Evolutionary conservation across 2,888 invertebrate genomes (phyloP).

Genomic region (Chrysodeixis includens): DNA sequence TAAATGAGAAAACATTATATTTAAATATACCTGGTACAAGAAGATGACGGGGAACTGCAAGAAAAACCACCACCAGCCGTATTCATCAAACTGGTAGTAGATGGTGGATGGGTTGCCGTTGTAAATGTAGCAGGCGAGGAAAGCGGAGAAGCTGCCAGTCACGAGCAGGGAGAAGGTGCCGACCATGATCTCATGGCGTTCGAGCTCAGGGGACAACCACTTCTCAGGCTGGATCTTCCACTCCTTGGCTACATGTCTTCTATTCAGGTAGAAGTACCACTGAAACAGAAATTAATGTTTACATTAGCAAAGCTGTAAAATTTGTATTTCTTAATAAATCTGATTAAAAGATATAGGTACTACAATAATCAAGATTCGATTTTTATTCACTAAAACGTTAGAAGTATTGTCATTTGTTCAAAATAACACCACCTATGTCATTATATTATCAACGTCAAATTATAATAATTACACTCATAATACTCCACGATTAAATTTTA

Average conservation of each 20-base stretch:
- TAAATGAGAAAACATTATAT: not conserved
- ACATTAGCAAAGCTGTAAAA: too few relatives aligned
- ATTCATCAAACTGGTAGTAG: slow-evolving; percentile 90
- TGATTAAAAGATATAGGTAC: too few relatives aligned
- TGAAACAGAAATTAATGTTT: slow-evolving; percentile 70
- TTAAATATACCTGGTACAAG: slow-evolving; percentile 88
- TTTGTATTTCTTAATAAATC: too few relatives aligned
- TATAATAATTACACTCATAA: slow-evolving; percentile 31
- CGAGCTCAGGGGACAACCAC: slow-evolving; percentile 91
- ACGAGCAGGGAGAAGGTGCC: slow-evolving; percentile 90
- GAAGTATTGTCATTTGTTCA: not conserved
- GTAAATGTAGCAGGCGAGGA: slow-evolving; percentile 91
- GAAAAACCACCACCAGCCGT: slow-evolving; percentile 91
- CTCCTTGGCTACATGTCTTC: slow-evolving; percentile 89
- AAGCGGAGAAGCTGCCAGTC: slow-evolving; percentile 88
- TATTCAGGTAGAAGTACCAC: slow-evolving; percentile 92
- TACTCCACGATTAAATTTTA: slow-evolving; percentile 22
- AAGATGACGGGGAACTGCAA: slow-evolving; percentile 91
- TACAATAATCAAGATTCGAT: not conserved
- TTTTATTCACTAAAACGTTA: not conserved
- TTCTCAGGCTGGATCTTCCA: slow-evolving; percentile 94
- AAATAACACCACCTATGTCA: not conserved
- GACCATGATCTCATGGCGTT: slow-evolving; percentile 91
- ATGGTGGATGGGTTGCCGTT: slow-evolving; percentile 91
- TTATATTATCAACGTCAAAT: slow-evolving; percentile 25